These are phyloP conservation scores for Alligator mississippiensis DNA, from an alignment of 2,113 vertebrate genomes.

Conservation along the genomic window DNA sequence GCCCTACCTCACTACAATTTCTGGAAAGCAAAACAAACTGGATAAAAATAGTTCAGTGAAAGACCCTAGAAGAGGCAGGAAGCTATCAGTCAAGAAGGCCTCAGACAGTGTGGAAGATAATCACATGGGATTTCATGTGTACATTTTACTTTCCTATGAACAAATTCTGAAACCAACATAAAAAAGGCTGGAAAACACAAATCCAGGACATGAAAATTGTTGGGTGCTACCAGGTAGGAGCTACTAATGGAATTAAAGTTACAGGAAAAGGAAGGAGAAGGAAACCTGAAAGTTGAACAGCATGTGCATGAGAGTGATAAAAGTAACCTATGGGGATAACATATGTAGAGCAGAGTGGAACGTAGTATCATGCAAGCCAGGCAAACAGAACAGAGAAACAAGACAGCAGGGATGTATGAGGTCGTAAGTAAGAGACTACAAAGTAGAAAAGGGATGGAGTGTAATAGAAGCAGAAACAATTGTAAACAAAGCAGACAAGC, in stretches of 20 bases:
- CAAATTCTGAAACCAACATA: no score
- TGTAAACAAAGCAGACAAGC: background rate
- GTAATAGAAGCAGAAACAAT: background rate
- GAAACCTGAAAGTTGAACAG: background rate
- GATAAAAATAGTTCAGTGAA: no score
- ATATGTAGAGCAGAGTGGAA: background rate
- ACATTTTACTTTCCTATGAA: no score
- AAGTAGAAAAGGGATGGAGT: background rate
- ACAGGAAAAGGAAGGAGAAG: background rate
- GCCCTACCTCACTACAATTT: no score
- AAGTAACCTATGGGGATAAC: background rate
- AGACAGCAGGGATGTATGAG: background rate
- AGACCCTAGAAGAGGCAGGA: no score
- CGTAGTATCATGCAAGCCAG: background rate
- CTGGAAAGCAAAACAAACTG: no score
- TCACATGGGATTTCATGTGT: no score
- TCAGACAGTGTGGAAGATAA: no score
- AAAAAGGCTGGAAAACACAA: no score
- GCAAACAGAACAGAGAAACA: background rate
- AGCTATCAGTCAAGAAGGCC: no score
- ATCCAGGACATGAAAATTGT: background rate
- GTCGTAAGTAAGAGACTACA: background rate
- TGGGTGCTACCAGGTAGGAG: background rate
- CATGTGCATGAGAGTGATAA: background rate
- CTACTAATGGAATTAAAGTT: background rate